Evolutionary conservation across 2,113 vertebrate genomes (phyloP).

Genomic region (Rhinogobius similis): DNA sequence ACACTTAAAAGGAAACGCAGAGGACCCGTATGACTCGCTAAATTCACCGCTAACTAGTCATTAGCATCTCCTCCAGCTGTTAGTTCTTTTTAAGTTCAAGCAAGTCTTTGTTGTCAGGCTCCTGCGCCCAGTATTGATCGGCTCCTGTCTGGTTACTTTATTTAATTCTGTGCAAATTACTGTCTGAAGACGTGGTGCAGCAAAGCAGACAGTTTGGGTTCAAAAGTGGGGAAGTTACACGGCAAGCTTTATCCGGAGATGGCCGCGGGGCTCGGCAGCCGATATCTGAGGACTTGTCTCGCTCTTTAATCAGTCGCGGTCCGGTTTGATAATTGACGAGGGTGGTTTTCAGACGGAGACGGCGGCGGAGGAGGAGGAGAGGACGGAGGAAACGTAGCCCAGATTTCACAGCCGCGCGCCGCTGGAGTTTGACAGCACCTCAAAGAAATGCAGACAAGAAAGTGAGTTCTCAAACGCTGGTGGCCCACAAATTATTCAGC

Average conservation of each 20-base stretch:
- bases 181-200: background rate
- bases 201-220: conserved; percentile 3
- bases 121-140: conserved; percentile 28
- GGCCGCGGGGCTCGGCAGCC: background rate
- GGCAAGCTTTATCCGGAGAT: conserved; percentile 21
- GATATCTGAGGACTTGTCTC: conserved; percentile 1
- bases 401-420: conserved; percentile 40
- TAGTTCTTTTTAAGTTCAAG: conserved; percentile 2
- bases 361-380: conserved; percentile 2
- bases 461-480: conserved; percentile 44
- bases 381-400: conserved; percentile 20
- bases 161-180: conserved; percentile 31
- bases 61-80: conserved; percentile 14
- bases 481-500: conserved; percentile 74
- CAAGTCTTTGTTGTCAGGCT: conserved; percentile 31
- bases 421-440: conserved; percentile 60
- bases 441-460: conserved; percentile 55
- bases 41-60: conserved; percentile 15
- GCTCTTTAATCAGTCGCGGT: conserved; percentile 48
- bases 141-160: conserved; percentile 19
- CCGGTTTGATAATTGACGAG: conserved; percentile 38
- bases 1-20: background rate
- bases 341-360: too few relatives aligned
- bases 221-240: conserved; percentile 17
- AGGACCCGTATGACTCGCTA: background rate